These are phyloP conservation scores for Crocidura indochinensis DNA, from an alignment of 2,797 vertebrate species.

Conservation along the genomic window DNA sequence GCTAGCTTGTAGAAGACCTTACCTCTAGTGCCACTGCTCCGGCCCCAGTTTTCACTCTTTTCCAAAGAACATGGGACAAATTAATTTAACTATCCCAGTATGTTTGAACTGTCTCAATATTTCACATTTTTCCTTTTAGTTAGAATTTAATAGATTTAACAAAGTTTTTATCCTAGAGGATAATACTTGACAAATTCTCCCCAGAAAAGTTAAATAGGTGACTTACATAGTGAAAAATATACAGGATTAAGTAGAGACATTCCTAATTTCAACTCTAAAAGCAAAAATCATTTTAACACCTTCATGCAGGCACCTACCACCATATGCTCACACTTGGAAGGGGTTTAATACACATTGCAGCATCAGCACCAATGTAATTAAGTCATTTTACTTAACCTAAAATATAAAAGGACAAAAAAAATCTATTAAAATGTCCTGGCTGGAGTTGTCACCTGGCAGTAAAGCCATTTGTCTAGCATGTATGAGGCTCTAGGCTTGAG, in stretches of 20 bases:
- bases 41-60: too few relatives aligned
- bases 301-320: too few relatives aligned
- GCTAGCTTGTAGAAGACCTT: too few relatives aligned
- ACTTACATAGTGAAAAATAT: neutral
- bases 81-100: conserved; percentile 50
- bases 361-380: neutral
- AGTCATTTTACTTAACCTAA: conserved; percentile 45
- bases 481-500: too few relatives aligned
- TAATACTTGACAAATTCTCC: conserved; percentile 31
- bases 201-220: conserved; percentile 14
- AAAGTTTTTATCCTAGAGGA: conserved; percentile 50
- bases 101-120: conserved; percentile 32
- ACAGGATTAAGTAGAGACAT: neutral
- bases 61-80: conserved; percentile 40
- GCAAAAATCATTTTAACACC: neutral
- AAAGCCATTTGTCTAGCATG: too few relatives aligned
- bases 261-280: conserved; percentile 37
- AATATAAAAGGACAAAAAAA: neutral
- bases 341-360: too few relatives aligned
- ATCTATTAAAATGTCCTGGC: neutral
- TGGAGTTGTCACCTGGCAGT: too few relatives aligned
- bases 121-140: conserved; percentile 45
- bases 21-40: too few relatives aligned
- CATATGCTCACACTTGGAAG: too few relatives aligned
- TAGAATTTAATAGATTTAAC: conserved; percentile 20